Base-by-base conservation (phyloP, 2,888 invertebrate species). In the Philhelius pedissequus region DNA sequence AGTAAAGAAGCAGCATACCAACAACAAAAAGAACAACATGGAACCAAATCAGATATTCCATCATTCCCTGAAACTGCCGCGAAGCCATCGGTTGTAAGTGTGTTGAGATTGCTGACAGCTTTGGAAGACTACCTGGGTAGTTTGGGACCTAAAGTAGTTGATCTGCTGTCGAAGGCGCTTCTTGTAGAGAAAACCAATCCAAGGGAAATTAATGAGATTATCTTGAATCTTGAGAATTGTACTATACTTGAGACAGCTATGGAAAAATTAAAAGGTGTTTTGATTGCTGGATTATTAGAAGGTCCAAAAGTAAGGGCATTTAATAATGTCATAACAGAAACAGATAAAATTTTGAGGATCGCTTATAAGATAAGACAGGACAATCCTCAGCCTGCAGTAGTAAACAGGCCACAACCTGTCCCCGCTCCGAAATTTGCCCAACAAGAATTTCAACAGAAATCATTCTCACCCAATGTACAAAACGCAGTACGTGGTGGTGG, bases 111-210 rank as follows among this genome's bases (percentile, higher is more conserved):
- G 74, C 92, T 97, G 1, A 96, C 96, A 1, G 96, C 96, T 1
- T 91, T 97, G 8, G 97, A 97, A 89, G 95, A 95, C 87, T 94
- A 95, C 88, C 92, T 97, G 32, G 97, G 97, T 22, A 96, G 96
- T 35, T 92, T 97, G 25, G 96, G 96, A 0, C 96, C 96, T 0
- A 95, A 94, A 90, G 92, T 97, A 52, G 94, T 96, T 1, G 94
- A 95, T 58, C 90, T 97, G 22, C 86, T 90, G 22, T 88, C 89
- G 9, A 89, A 89, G 71, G 89, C 89, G 11, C 71, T 90, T 38
- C 88, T 88, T 66, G 74, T 86, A 0, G 88, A 87, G 15, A 90
- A 89, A 69, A 43, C 83, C 8, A 92, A 92, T 86, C 93, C 95
- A 0, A 94, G 95, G 88, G 94, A 95, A 9, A 94, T 96, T 0